Evolutionary conservation across 1,140 invertebrate species (phyloP).

Genomic region (Drosophila fuyamai): DNA sequence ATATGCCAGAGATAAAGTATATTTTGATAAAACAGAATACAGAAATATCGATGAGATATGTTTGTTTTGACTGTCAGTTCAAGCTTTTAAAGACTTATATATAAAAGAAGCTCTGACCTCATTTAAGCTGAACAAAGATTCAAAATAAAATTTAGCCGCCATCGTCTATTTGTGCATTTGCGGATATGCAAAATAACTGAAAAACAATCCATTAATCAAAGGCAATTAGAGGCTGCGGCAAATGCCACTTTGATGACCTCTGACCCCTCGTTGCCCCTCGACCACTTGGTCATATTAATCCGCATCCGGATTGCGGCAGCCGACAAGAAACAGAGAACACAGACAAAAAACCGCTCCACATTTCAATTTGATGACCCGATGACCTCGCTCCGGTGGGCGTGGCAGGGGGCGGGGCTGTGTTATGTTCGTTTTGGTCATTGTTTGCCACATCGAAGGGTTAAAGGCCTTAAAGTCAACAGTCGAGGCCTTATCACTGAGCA

Average conservation of each 20-base stretch:
- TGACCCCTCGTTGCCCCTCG: conserved; percentile 1
- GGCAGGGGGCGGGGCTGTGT: conserved; percentile 6
- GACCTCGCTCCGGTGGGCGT: conserved; percentile 45
- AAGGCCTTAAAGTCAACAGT: conserved; percentile 66
- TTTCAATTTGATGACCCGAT: conserved; percentile 70
- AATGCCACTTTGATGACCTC: conserved; percentile 62
- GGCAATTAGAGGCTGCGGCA: conserved; percentile 59
- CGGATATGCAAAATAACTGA: conserved; percentile 18
- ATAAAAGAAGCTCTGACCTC: background rate
- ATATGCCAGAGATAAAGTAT: background rate
- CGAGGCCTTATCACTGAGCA: conserved; percentile 36
- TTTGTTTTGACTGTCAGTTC: too few relatives aligned
- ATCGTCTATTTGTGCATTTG: conserved; percentile 51
- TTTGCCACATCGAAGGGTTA: conserved; percentile 48
- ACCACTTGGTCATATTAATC: conserved; percentile 39
- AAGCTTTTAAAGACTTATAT: background rate
- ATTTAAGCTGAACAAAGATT: conserved; percentile 1
- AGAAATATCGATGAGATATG: background rate
- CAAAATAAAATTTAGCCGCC: conserved; percentile 30
- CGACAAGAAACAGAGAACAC: conserved; percentile 19
- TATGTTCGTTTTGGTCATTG: conserved; percentile 31
- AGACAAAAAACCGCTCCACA: conserved; percentile 41
- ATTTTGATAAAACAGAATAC: conserved; percentile 2
- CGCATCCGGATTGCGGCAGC: conserved; percentile 26
- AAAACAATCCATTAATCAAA: conserved; percentile 50